phyloP scores from a whole-genome alignment of 2,797 vertebrate species.

The Gymnothorax javanicus region DNA sequence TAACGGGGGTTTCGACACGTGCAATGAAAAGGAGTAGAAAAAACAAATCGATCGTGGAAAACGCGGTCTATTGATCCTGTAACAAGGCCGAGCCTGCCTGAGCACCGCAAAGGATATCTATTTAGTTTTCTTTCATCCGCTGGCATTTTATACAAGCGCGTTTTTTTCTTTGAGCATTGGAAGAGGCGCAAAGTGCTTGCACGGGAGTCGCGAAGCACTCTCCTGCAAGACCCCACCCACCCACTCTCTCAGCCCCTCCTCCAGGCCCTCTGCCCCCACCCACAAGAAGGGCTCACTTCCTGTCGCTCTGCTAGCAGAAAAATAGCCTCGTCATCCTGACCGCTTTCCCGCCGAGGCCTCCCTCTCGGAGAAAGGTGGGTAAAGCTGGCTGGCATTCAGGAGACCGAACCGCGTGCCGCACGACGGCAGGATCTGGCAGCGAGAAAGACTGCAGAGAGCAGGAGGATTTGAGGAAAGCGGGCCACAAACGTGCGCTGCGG shows the following conservation, averaged over 20 bases:
- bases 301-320: neutral
- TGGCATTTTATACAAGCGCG: neutral
- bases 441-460: neutral
- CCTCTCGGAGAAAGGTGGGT: neutral
- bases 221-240: neutral
- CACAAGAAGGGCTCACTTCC: neutral
- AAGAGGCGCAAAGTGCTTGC: too few species aligned
- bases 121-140: constrained; percentile 45
- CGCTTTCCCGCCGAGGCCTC: neutral
- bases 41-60: constrained; percentile 70
- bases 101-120: constrained; percentile 67
- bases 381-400: neutral
- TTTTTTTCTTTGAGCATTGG: neutral
- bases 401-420: neutral
- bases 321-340: neutral
- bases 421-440: neutral
- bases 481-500: neutral
- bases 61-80: constrained; percentile 67
- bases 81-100: constrained; percentile 64
- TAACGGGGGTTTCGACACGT: constrained; percentile 35
- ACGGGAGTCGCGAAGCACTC: neutral
- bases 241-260: neutral
- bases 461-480: neutral
- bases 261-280: neutral
- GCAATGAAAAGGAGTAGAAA: constrained; percentile 62